Conservation (phyloP, 2,888 invertebrate species). For the Spialia ferax region DNA sequence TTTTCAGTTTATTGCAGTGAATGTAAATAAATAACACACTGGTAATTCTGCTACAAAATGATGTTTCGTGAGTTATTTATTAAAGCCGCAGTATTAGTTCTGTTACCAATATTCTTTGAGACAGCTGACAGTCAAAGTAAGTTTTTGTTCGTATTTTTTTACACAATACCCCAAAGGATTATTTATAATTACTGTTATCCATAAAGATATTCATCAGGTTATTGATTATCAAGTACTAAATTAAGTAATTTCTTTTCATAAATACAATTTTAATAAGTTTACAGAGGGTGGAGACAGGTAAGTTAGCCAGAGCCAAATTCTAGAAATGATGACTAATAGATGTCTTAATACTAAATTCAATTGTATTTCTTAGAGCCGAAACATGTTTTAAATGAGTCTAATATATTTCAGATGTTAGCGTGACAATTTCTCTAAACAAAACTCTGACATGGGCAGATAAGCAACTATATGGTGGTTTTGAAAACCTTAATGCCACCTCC, state of each 20-base stretch:
- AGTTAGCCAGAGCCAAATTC: too few species aligned
- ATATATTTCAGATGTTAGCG: constrained; percentile 62
- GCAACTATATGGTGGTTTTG: constrained; percentile 64
- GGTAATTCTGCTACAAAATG: constrained; percentile 10
- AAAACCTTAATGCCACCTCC: constrained; percentile 58
- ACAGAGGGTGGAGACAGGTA: too few species aligned
- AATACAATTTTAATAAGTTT: too few species aligned
- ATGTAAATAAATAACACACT: neutral
- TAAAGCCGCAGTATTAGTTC: neutral
- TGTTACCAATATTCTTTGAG: constrained; percentile 9
- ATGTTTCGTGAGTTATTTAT: neutral
- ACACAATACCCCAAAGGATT: too few species aligned
- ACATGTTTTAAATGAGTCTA: neutral
- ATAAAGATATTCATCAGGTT: too few species aligned
- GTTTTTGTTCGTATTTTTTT: constrained; percentile 28
- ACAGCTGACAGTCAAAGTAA: constrained; percentile 45
- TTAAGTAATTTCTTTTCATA: too few species aligned
- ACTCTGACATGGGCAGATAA: constrained; percentile 56
- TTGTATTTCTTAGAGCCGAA: neutral
- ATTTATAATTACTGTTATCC: neutral
- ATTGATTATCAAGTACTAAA: too few species aligned
- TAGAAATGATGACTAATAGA: too few species aligned
- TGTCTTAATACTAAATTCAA: too few species aligned
- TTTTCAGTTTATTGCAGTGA: neutral
- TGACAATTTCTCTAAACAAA: constrained; percentile 66